phyloP scores from a whole-genome alignment of 2,113 vertebrate genomes.

The Toxotes chatareus region DNA sequence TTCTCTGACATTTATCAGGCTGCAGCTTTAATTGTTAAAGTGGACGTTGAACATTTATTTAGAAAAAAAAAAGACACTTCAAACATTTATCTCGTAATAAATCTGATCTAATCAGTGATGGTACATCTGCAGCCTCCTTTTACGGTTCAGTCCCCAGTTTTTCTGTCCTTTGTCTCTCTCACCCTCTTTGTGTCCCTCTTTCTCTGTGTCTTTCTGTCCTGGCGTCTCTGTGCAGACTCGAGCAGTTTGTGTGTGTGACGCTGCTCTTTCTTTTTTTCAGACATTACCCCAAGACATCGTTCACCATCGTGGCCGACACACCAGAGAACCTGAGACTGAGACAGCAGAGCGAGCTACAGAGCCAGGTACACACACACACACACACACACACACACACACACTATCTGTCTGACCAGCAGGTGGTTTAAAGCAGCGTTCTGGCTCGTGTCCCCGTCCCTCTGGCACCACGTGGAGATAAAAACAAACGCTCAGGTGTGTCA shows the following conservation, averaged over 20 bases:
- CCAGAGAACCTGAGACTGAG: constrained; percentile 95
- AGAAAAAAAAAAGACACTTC: not conserved
- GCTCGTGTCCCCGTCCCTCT: constrained; percentile 5
- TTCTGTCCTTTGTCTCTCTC: too few species aligned
- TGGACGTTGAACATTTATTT: not conserved
- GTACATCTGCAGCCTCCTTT: too few species aligned
- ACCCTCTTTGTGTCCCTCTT: too few species aligned
- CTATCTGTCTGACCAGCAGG: not conserved
- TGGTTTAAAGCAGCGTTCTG: not conserved
- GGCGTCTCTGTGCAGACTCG: too few species aligned
- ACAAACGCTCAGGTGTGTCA: constrained; percentile 34
- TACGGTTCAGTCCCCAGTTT: too few species aligned
- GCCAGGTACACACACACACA: constrained; percentile 86
- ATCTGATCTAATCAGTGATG: too few species aligned
- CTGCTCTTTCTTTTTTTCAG: constrained; percentile 72
- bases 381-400: constrained; percentile 12
- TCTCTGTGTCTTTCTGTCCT: too few species aligned
- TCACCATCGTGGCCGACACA: constrained; percentile 95
- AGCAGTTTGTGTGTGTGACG: too few species aligned
- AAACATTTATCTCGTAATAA: too few species aligned
- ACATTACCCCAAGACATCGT: constrained; percentile 96
- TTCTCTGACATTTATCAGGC: not conserved
- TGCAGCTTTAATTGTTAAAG: not conserved
- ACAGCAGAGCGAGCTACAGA: constrained; percentile 96
- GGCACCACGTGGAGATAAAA: constrained; percentile 5